Conservation (phyloP, 2,113 vertebrate genomes). For the Laterallus jamaicensis region DNA sequence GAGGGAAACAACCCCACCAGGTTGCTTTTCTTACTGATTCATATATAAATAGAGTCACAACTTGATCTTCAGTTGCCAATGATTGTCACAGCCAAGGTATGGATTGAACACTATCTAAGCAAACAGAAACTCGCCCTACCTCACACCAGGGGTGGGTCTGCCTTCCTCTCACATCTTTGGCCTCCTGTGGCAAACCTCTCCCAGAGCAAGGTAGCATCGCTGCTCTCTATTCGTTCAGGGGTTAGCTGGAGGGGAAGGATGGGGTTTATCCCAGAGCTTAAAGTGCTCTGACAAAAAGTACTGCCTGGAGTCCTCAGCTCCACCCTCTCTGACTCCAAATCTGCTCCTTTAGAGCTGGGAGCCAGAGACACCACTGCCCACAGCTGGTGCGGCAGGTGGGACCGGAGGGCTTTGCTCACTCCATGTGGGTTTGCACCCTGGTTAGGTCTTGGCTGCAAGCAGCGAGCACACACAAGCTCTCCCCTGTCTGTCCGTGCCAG, state of each 20-base stretch:
- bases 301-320: background rate
- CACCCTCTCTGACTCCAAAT: background rate
- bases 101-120: slow-evolving; percentile 68
- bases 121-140: slow-evolving; percentile 23
- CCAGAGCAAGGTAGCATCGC: slow-evolving; percentile 3
- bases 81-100: slow-evolving; percentile 81
- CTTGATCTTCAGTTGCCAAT: slow-evolving; percentile 78
- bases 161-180: slow-evolving; percentile 76
- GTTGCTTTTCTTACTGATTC: slow-evolving; percentile 73
- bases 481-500: background rate
- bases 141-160: too few species aligned
- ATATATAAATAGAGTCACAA: slow-evolving; percentile 79
- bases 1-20: slow-evolving; percentile 64
- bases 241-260: background rate
- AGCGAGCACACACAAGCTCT: background rate
- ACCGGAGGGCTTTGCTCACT: background rate
- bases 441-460: background rate
- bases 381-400: background rate
- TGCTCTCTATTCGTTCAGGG: slow-evolving; percentile 43
- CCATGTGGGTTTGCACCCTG: background rate
- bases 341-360: background rate
- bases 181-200: slow-evolving; percentile 69
- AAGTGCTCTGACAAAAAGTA: background rate
- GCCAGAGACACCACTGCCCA: background rate
- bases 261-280: background rate